Conservation (phyloP, 1,140 invertebrate species). For the Stenopsyche tienmushanensis region DNA sequence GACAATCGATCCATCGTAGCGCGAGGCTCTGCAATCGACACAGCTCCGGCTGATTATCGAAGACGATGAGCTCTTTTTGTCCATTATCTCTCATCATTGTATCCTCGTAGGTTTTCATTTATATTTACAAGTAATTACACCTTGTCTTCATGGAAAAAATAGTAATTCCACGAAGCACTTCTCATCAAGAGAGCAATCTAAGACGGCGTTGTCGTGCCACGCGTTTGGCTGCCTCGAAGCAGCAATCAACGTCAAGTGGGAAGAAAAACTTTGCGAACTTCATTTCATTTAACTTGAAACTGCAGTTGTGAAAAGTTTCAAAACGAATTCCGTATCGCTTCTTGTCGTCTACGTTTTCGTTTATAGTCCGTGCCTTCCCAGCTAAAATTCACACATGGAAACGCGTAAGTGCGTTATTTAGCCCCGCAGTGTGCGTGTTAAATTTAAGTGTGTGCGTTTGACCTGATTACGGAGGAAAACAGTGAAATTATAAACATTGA, state of each 20-base stretch:
- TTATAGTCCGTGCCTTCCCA: slow-evolving; percentile 13
- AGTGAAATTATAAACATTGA: slow-evolving; percentile 22
- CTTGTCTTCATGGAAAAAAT: too few relatives aligned
- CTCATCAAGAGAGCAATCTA: too few relatives aligned
- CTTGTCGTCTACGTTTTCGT: slow-evolving; percentile 9
- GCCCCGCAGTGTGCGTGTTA: neutral
- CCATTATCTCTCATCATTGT: too few relatives aligned
- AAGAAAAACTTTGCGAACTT: neutral
- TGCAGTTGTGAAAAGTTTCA: neutral
- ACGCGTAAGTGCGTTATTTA: neutral
- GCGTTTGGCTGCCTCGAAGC: too few relatives aligned
- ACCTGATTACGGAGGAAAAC: slow-evolving; percentile 26
- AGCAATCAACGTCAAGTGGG: neutral
- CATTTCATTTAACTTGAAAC: neutral
- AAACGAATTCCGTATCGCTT: slow-evolving; percentile 3
- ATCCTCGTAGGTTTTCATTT: too few relatives aligned
- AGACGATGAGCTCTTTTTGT: too few relatives aligned
- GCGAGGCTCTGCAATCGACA: too few relatives aligned
- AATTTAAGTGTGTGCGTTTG: neutral
- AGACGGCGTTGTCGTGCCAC: too few relatives aligned
- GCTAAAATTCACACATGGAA: neutral
- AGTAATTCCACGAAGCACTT: too few relatives aligned
- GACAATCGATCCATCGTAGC: too few relatives aligned
- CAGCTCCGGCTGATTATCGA: too few relatives aligned
- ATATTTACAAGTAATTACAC: too few relatives aligned